Percentiles rank a stretch among this genome's conserved stretches.
phyloP scores from a whole-genome alignment of 2,888 invertebrate species.

The Leptopterna dolabrata region DNA sequence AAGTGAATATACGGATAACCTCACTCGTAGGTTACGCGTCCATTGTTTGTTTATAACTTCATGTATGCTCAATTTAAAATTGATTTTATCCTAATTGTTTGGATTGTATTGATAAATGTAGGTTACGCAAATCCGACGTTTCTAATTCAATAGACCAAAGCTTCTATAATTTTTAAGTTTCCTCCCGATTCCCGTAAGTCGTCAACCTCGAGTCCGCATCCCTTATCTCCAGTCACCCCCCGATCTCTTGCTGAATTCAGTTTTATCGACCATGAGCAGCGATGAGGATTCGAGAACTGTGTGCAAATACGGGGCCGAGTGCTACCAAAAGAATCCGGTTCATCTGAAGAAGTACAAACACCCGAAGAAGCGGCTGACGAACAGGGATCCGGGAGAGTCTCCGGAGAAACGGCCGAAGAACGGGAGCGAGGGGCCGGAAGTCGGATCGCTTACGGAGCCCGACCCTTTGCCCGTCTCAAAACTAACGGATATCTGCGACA shows the following conservation, averaged over 20 bases:
- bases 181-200: not conserved
- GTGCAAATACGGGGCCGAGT: conserved; percentile 83
- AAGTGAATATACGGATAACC: not conserved
- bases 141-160: not conserved
- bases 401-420: conserved; percentile 38
- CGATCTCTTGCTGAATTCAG: not conserved
- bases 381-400: conserved; percentile 1
- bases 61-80: not conserved
- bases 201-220: not conserved
- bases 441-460: not conserved
- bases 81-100: not conserved
- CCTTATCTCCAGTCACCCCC: not conserved
- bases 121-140: not conserved
- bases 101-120: not conserved
- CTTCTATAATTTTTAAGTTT: not conserved
- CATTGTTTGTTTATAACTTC: not conserved
- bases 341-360: conserved; percentile 83
- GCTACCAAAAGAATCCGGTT: conserved; percentile 83
- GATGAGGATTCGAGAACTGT: conserved; percentile 69
- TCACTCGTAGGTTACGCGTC: not conserved
- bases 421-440: not conserved
- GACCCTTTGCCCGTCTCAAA: not conserved
- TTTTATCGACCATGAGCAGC: conserved; percentile 10
- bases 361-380: conserved; percentile 69
- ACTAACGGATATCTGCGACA: not conserved